Conservation (phyloP, 2,888 invertebrate species). For the Dolichomitus sp. region DNA sequence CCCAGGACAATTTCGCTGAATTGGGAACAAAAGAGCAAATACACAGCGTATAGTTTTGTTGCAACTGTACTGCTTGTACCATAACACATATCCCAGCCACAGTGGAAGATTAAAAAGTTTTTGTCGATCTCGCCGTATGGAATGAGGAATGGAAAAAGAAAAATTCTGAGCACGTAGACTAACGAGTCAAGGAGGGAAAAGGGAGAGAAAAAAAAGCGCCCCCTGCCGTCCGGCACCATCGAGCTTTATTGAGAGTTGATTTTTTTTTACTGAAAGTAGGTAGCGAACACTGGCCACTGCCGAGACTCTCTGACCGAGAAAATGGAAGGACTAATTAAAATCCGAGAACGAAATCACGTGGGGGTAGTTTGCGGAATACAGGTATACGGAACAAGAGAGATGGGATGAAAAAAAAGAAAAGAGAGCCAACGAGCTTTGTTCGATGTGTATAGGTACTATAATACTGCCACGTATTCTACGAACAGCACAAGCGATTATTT, state of each 20-base stretch:
- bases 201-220: conserved; percentile 10
- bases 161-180: conserved; percentile 27
- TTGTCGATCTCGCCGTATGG: conserved; percentile 70
- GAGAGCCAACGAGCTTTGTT: conserved; percentile 27
- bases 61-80: conserved; percentile 20
- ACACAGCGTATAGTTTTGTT: not conserved
- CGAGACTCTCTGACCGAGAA: conserved; percentile 56
- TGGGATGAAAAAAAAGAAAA: not conserved
- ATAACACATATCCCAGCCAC: conserved; percentile 45
- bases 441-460: conserved; percentile 31
- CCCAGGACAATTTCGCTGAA: conserved; percentile 23
- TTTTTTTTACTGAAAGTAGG: conserved; percentile 18
- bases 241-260: conserved; percentile 67
- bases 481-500: conserved; percentile 49
- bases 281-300: conserved; percentile 36
- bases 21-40: conserved; percentile 38
- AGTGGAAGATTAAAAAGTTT: conserved; percentile 81
- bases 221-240: conserved; percentile 40
- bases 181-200: conserved; percentile 1
- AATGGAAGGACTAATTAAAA: conserved; percentile 71
- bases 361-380: conserved; percentile 29
- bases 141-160: conserved; percentile 67
- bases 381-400: not conserved
- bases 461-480: conserved; percentile 25
- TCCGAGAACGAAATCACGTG: conserved; percentile 65